These are phyloP conservation scores for Trissolcus brochymenae DNA, from an alignment of 2,888 invertebrate species.

Conservation along the genomic window DNA sequence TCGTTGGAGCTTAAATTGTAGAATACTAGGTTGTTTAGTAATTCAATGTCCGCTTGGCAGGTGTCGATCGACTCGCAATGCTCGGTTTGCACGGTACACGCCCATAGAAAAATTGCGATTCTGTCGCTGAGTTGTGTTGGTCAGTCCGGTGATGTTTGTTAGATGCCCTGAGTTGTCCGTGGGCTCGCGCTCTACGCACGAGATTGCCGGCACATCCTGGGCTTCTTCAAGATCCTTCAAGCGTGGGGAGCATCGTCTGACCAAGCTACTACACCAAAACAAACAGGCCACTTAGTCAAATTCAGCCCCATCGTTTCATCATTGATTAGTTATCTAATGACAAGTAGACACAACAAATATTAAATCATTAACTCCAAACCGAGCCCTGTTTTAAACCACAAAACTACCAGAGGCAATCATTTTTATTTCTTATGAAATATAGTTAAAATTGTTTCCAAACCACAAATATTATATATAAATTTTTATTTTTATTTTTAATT, in stretches of 20 bases:
- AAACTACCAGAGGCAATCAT: too few species aligned
- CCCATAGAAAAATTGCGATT: slow-evolving; percentile 18
- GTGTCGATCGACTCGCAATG: slow-evolving; percentile 22
- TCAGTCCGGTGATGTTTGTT: slow-evolving; percentile 15
- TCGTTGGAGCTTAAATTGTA: slow-evolving; percentile 9
- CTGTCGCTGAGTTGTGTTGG: slow-evolving; percentile 10
- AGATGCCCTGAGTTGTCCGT: neutral
- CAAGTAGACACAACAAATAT: too few species aligned
- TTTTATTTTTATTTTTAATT: too few species aligned
- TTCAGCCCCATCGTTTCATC: neutral
- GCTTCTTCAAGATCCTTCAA: slow-evolving; percentile 46
- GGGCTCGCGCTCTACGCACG: slow-evolving; percentile 15
- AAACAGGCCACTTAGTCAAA: slow-evolving; percentile 43
- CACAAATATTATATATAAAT: too few species aligned
- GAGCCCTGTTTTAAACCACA: too few species aligned
- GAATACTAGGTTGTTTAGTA: slow-evolving; percentile 4
- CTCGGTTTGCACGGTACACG: slow-evolving; percentile 27
- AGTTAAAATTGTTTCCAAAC: too few species aligned
- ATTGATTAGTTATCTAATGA: too few species aligned
- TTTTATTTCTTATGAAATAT: too few species aligned
- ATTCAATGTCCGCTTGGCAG: slow-evolving; percentile 1
- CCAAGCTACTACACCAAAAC: slow-evolving; percentile 50
- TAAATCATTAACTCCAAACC: too few species aligned
- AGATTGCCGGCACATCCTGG: slow-evolving; percentile 37
- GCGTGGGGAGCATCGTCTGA: slow-evolving; percentile 44